phyloP scores from a whole-genome alignment of 2,888 invertebrate genomes.

The Pseudococcus viburni region DNA sequence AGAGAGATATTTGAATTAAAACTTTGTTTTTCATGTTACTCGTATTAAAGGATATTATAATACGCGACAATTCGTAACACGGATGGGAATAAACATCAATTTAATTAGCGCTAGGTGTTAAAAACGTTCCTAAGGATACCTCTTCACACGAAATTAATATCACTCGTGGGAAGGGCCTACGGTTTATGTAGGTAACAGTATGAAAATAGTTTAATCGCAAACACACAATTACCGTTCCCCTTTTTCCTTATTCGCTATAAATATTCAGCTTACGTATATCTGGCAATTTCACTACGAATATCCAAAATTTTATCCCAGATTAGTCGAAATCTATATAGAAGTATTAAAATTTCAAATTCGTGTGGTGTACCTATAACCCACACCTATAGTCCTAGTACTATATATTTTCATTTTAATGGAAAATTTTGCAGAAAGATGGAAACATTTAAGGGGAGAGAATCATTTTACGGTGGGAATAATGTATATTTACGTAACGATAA shows the following conservation, averaged over 20 bases:
- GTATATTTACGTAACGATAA: neutral
- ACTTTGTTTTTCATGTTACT: constrained; percentile 19
- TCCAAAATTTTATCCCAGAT: neutral
- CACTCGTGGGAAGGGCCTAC: constrained; percentile 33
- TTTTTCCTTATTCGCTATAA: constrained; percentile 30
- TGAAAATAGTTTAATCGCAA: constrained; percentile 18
- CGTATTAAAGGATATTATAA: neutral
- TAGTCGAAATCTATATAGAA: neutral
- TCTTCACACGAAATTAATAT: constrained; percentile 47
- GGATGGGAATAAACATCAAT: constrained; percentile 52
- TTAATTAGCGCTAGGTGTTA: constrained; percentile 53
- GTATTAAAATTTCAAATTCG: neutral
- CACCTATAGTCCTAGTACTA: neutral
- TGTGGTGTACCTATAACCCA: neutral
- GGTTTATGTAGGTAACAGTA: constrained; percentile 44
- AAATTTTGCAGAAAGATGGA: neutral
- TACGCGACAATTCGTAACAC: constrained; percentile 19
- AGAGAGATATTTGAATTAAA: constrained; percentile 16
- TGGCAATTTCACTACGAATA: neutral
- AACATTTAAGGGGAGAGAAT: neutral
- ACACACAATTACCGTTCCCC: constrained; percentile 36
- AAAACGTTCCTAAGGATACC: constrained; percentile 48
- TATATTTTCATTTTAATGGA: neutral
- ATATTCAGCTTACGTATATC: neutral
- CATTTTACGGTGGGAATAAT: neutral